Base-by-base conservation (phyloP, 2,113 vertebrate genomes). In the Orcinus orca region DNA sequence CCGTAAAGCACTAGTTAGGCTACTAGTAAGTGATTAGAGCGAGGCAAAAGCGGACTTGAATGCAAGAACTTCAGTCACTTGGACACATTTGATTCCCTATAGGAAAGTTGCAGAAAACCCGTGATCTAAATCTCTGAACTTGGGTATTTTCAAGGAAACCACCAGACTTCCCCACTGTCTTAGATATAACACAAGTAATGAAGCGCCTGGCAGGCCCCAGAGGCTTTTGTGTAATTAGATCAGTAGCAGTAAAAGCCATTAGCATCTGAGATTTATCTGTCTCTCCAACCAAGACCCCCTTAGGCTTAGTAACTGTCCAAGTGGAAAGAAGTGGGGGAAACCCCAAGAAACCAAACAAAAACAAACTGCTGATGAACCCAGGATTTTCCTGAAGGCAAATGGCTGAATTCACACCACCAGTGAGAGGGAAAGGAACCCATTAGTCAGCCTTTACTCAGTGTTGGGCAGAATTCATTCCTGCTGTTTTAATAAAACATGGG, bases 121-220 rank as follows among this genome's bases (percentile, higher is more conserved):
- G 63, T 93, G 88, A 96, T 76, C 96, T 95, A 84, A 82, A 85
- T 95, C 67, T 96, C 60, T 80, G 68, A 96, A 90, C 67, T 68
- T 50, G 97, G 96, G 94, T 97, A 96, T 97, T 98, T 97, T 96
- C 94, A 96, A 94, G 95, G 94, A 97, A 97, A 98, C 81, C 53
- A 97, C 93, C 94, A 80, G 63, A 95, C 82, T 95, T 96, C 91
- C 93, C 92, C 67, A 96, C 31, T 82, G 53, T 87, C 88, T 97
- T 94, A 74, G 58, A 63, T 88, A 38, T 74, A 85, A 88, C 53
- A 88, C 85, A 92, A 71, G 76, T 84, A 93, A 82, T 71, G n/a
- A 92, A 94, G 65, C 79, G 65, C 38, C 84, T 81, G 26, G n/a
- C n/a, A 96, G 74, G 79, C 29, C 68, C 17, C 94, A 88, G 83